Percentiles rank a stretch among this genome's conserved stretches.
These are phyloP conservation scores for Mellivora capensis DNA, from an alignment of 2,113 vertebrate genomes.

Conservation along the genomic window DNA sequence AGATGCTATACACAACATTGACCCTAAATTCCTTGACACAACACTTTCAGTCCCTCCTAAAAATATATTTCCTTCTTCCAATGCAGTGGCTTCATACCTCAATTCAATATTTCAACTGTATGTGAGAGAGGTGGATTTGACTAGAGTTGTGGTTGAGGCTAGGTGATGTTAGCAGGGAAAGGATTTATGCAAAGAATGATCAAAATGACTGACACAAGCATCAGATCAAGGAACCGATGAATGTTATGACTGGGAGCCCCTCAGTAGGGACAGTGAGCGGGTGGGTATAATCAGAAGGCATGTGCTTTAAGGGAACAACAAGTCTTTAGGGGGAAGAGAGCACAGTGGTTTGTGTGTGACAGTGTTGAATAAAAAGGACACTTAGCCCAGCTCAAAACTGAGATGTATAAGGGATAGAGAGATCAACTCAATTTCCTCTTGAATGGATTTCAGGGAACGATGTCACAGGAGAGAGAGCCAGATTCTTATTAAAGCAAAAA, in stretches of 20 bases:
- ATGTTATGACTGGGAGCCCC: not conserved
- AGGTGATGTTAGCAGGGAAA: not conserved
- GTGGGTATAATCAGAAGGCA: not conserved
- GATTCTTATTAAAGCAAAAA: not conserved
- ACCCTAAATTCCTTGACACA: not conserved
- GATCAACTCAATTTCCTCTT: constrained; percentile 5
- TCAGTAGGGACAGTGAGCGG: not conserved
- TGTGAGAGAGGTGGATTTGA: not conserved
- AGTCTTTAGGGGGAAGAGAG: not conserved
- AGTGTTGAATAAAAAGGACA: not conserved
- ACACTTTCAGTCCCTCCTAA: not conserved
- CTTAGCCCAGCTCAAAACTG: not conserved
- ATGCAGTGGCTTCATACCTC: not conserved
- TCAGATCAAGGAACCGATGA: not conserved
- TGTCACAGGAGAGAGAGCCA: not conserved
- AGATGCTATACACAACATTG: not conserved
- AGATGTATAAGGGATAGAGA: not conserved
- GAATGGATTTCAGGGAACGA: not conserved
- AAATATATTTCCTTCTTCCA: not conserved
- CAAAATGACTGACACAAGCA: not conserved
- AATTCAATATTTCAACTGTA: not conserved
- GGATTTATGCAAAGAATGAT: not conserved
- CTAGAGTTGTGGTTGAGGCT: not conserved
- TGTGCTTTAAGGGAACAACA: not conserved
- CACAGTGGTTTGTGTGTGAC: not conserved